Conservation (phyloP, 2,888 invertebrate genomes). For the Hemithea aestivaria region DNA sequence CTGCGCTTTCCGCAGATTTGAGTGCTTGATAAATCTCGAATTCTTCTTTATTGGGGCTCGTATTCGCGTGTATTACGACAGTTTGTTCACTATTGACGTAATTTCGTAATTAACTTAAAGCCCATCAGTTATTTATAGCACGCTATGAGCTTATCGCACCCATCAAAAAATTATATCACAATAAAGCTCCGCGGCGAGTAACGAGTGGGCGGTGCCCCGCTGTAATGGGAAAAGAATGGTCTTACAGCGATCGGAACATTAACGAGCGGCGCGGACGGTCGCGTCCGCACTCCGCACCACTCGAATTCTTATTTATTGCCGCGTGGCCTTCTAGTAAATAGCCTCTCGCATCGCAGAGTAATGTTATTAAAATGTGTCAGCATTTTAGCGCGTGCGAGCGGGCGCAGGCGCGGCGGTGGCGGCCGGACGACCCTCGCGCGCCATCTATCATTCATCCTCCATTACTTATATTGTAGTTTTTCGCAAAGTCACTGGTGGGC, state of each 20-base stretch:
- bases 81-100: constrained; percentile 20
- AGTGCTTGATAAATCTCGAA: constrained; percentile 13
- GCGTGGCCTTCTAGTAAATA: constrained; percentile 71
- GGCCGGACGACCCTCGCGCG: constrained; percentile 45
- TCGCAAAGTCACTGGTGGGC: constrained; percentile 76
- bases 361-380: constrained; percentile 79
- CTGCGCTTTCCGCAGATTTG: constrained; percentile 9
- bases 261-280: constrained; percentile 65
- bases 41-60: constrained; percentile 11
- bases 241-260: constrained; percentile 59
- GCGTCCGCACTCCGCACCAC: constrained; percentile 55
- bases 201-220: constrained; percentile 25
- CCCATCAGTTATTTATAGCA: constrained; percentile 22
- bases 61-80: constrained; percentile 19
- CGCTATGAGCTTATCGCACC: constrained; percentile 21
- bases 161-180: constrained; percentile 28
- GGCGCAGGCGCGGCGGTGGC: constrained; percentile 44
- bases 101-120: constrained; percentile 20
- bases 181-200: constrained; percentile 25
- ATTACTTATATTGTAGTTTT: constrained; percentile 80
- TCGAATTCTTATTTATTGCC: constrained; percentile 74
- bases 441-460: constrained; percentile 79
- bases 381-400: constrained; percentile 57
- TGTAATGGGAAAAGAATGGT: constrained; percentile 64
- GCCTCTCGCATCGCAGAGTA: constrained; percentile 72